Conservation (phyloP, 92 coral and sea anemone genomes). For the Palythoa caribaeorum region DNA sequence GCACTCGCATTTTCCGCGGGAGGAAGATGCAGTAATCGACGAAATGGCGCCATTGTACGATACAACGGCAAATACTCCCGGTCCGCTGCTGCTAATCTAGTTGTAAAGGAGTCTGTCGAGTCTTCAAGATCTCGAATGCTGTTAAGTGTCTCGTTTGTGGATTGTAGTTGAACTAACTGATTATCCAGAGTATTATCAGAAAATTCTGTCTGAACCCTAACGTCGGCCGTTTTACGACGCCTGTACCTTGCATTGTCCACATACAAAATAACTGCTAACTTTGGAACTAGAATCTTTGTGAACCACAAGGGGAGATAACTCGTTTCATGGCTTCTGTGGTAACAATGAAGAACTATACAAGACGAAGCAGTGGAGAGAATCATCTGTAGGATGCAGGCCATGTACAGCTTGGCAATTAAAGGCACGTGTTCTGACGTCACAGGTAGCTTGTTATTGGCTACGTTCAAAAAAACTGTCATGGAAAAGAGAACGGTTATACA, state of each 20-base stretch:
- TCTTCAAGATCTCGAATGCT: constrained; percentile 25
- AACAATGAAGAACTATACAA: constrained; percentile 42
- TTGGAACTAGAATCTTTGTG: constrained; percentile 27
- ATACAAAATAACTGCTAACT: constrained; percentile 2
- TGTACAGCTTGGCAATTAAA: constrained; percentile 35
- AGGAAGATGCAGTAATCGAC: constrained; percentile 23
- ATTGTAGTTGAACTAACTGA: not conserved
- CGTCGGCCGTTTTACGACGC: not conserved
- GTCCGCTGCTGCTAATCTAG: constrained; percentile 27
- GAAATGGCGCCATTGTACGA: constrained; percentile 30
- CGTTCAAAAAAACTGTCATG: constrained; percentile 34
- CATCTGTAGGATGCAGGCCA: constrained; percentile 44
- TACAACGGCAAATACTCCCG: constrained; percentile 36
- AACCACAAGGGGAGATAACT: constrained; percentile 25
- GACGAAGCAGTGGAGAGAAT: constrained; percentile 29
- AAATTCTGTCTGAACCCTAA: constrained; percentile 31
- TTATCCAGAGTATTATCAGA: not conserved
- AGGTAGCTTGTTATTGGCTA: constrained; percentile 32
- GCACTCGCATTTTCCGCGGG: not conserved
- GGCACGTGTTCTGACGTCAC: constrained; percentile 51
- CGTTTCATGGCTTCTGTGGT: constrained; percentile 26
- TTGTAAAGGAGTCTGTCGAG: constrained; percentile 21
- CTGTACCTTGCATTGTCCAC: constrained; percentile 3
- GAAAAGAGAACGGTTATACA: constrained; percentile 29
- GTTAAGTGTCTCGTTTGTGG: not conserved